Conservation (phyloP, 2,888 invertebrate species). For the Carterocephalus palaemon region DNA sequence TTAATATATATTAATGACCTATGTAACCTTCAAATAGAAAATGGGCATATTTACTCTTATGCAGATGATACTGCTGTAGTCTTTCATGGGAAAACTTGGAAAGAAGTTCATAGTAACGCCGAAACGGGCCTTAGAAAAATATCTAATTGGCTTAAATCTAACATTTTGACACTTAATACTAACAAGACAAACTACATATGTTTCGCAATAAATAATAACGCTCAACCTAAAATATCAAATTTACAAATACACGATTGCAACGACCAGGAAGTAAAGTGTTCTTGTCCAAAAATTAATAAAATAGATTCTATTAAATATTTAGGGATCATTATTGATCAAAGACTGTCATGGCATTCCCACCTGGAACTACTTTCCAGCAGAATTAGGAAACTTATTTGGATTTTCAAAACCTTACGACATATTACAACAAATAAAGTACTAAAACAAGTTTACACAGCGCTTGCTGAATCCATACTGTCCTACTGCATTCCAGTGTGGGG, state of each 20-base stretch:
- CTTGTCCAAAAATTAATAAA: too few relatives aligned
- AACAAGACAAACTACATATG: too few relatives aligned
- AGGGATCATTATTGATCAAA: too few relatives aligned
- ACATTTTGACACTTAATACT: too few relatives aligned
- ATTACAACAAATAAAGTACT: background rate
- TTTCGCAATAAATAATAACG: too few relatives aligned
- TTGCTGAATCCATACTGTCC: background rate
- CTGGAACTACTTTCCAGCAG: background rate
- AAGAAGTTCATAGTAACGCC: background rate
- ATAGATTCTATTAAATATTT: too few relatives aligned
- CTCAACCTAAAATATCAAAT: too few relatives aligned
- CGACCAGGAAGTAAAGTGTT: too few relatives aligned
- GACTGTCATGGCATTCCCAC: background rate
- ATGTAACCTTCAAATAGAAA: background rate
- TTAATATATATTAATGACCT: slow-evolving; percentile 21
- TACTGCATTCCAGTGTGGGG: background rate
- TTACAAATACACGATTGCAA: too few relatives aligned
- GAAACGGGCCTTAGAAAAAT: too few relatives aligned
- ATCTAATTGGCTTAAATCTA: too few relatives aligned
- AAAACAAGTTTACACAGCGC: background rate
- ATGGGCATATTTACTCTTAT: background rate
- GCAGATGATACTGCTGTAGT: slow-evolving; percentile 7
- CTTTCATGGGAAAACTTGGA: background rate
- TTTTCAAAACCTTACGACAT: background rate
- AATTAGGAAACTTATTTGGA: slow-evolving; percentile 4